Evolutionary conservation across 2,888 invertebrate genomes (phyloP), one percentile per base, ranked within the genome.

Genomic region (Tromatobia lineatoria): DNA sequence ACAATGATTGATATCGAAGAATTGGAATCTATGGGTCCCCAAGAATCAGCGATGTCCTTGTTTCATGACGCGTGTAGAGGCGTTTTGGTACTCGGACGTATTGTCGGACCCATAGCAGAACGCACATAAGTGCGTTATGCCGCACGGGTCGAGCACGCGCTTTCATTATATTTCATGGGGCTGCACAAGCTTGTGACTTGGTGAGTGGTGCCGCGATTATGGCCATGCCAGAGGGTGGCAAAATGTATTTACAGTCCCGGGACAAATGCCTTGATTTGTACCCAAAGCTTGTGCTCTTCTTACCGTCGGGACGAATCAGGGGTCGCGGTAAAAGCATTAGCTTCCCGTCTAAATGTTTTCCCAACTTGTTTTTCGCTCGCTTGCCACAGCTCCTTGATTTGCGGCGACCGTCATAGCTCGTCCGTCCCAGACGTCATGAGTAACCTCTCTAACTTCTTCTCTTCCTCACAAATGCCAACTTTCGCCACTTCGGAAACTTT

Each of bases 231-330:
- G 69, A 84, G 80, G 80, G 82, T 77, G 88, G 89, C 90, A 89
- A 91, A 91, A 91, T 87, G 90, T 90, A 91, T 90, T 91, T 92
- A 89, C 88, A 88, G 87, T 87, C 83, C 80, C 86, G 88, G 88
- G 89, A 92, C 91, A 91, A 92, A 91, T 90, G 91, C 89, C 90
- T 92, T 91, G 92, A 93, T 92, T 93, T 90, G 90, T 90, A 85
- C 88, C 86, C 89, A 89, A 88, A 87, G 83, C 88, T 42, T 80
- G 59, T 73, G 34, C 57, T 52, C 47, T 66, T 47, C 38, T 75
- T 59, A 71, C 70, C n/a, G 54, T 20, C 71, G 29, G 73, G 73
- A 71, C 34, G 71, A 88, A 87, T 88, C 84, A 85, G 80, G 85
- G 82, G 78, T 78, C 69, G 80, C 66, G 61, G 76, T 81, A 85